These are phyloP conservation scores for Ochlodes sylvanus DNA, from an alignment of 2,888 invertebrate species.

Conservation along the genomic window DNA sequence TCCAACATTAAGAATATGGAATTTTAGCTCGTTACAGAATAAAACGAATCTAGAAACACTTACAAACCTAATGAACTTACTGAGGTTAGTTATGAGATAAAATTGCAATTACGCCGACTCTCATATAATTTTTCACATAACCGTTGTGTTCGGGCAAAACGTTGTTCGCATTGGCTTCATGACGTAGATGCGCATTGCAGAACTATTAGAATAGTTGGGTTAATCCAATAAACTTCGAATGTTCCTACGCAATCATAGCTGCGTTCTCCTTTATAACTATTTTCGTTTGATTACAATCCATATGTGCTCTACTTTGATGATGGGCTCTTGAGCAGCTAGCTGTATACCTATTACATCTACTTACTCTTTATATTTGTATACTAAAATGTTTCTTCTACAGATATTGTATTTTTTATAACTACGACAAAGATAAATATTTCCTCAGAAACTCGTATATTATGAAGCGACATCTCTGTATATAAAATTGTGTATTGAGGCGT, in stretches of 20 bases:
- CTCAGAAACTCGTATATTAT: too few relatives aligned
- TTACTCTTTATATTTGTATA: not conserved
- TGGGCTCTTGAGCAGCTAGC: not conserved
- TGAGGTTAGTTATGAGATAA: not conserved
- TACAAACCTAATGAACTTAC: too few relatives aligned
- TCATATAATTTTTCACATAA: slow-evolving; percentile 1
- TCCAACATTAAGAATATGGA: too few relatives aligned
- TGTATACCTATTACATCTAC: not conserved
- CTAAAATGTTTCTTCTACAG: too few relatives aligned
- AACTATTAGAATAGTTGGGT: slow-evolving; percentile 31
- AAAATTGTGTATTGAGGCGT: too few relatives aligned
- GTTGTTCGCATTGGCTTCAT: not conserved
- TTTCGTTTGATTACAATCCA: slow-evolving; percentile 20
- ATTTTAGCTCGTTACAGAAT: too few relatives aligned
- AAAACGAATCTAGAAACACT: too few relatives aligned
- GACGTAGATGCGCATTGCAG: slow-evolving; percentile 25
- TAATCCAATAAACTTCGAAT: slow-evolving; percentile 32
- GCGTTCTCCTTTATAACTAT: slow-evolving; percentile 32
- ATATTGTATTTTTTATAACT: too few relatives aligned
- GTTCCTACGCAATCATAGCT: slow-evolving; percentile 25
- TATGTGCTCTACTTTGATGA: slow-evolving; percentile 15
- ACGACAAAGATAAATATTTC: too few relatives aligned
- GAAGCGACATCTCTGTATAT: too few relatives aligned
- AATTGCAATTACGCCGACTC: not conserved
- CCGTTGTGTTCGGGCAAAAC: slow-evolving; percentile 9